Evolutionary conservation across 2,888 invertebrate genomes (phyloP).

Genomic region (Pseudococcus longispinus): DNA sequence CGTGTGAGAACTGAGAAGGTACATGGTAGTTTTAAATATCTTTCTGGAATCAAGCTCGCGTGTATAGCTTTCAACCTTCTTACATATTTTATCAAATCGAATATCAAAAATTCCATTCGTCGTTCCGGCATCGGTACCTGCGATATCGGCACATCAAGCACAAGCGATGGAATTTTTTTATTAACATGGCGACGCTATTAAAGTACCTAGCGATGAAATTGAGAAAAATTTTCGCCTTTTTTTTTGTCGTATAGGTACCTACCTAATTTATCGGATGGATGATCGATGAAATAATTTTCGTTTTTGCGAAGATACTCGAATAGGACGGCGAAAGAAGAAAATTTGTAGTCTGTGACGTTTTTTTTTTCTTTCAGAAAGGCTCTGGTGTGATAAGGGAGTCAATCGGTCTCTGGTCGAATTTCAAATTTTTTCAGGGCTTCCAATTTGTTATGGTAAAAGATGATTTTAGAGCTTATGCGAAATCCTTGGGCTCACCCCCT

Average conservation of each 20-base stretch:
- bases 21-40: neutral
- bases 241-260: neutral
- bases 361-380: too few species aligned
- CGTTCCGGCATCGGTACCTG: neutral
- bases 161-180: neutral
- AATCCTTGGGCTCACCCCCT: too few species aligned
- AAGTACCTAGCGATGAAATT: neutral
- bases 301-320: too few species aligned
- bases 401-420: too few species aligned
- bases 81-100: conserved; percentile 23
- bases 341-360: too few species aligned
- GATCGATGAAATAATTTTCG: neutral
- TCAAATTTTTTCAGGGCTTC: too few species aligned
- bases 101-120: conserved; percentile 28
- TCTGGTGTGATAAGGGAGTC: too few species aligned
- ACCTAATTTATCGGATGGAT: neutral
- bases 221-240: neutral
- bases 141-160: neutral
- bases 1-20: neutral
- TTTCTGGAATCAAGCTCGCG: neutral
- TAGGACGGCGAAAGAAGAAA: too few species aligned
- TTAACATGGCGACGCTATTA: neutral
- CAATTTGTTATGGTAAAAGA: too few species aligned
- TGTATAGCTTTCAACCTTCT: neutral
- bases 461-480: too few species aligned